Percentiles rank a stretch among this genome's conserved stretches.
Conservation (phyloP, 2,797 vertebrate species). For the Parotocinclus haroldoi region DNA sequence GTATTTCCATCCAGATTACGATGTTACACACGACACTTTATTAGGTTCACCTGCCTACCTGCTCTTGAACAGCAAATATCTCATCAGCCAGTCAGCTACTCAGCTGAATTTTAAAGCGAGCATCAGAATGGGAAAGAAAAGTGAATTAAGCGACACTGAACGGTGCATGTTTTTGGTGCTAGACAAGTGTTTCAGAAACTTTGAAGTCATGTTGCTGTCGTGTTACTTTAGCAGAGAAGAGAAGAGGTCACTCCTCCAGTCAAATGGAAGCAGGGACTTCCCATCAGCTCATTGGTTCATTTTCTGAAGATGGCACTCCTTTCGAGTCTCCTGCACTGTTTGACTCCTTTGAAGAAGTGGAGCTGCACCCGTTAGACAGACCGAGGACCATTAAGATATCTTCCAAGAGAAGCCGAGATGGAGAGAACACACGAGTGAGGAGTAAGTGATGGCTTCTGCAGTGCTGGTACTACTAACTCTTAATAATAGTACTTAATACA, state of each 20-base stretch:
- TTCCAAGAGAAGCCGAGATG: constrained; percentile 62
- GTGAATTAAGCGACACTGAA: too few relatives aligned
- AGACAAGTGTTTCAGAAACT: too few relatives aligned
- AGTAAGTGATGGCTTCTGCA: constrained; percentile 51
- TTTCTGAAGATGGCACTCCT: constrained; percentile 46
- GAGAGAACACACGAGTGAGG: constrained; percentile 64
- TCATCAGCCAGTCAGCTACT: too few relatives aligned
- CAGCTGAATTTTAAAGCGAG: too few relatives aligned
- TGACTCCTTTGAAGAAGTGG: constrained; percentile 64
- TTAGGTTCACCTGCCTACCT: too few relatives aligned
- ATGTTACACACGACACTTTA: too few relatives aligned
- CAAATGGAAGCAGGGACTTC: constrained; percentile 59
- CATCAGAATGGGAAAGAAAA: too few relatives aligned
- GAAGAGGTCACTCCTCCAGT: constrained; percentile 48
- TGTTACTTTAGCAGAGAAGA: constrained; percentile 52
- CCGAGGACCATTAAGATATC: constrained; percentile 52
- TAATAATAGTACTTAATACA: too few relatives aligned
- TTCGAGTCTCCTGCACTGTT: constrained; percentile 57
- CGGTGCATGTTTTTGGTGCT: too few relatives aligned
- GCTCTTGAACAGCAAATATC: too few relatives aligned
- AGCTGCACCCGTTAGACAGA: constrained; percentile 55
- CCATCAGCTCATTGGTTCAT: constrained; percentile 46
- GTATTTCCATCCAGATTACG: too few relatives aligned
- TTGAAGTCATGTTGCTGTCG: neutral
- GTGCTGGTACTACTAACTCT: neutral